These are phyloP conservation scores for Crax fasciolata DNA, from an alignment of 2,797 vertebrate species.

Conservation along the genomic window DNA sequence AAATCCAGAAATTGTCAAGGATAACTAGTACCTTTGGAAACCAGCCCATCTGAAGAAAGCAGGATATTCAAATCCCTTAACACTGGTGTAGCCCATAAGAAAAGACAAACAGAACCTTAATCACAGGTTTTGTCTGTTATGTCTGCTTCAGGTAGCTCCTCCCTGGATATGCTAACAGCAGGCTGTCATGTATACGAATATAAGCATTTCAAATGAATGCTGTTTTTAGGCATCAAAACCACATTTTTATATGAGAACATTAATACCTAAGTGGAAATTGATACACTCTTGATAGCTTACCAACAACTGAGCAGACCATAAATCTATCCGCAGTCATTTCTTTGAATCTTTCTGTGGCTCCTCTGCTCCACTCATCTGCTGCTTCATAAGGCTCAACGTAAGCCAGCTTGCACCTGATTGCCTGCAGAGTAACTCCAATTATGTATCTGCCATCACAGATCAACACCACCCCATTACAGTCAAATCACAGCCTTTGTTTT, in stretches of 20 bases:
- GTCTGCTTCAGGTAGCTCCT: neutral
- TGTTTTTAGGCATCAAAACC: neutral
- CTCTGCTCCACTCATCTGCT: constrained; percentile 83
- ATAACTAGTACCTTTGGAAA: neutral
- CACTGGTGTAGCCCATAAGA: neutral
- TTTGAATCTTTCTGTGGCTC: constrained; percentile 86
- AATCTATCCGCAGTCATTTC: constrained; percentile 85
- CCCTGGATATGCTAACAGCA: neutral
- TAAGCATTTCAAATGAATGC: neutral
- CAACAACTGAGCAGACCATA: constrained; percentile 82
- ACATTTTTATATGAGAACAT: neutral
- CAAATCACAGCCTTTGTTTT: neutral
- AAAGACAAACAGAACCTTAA: neutral
- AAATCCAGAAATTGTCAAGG: neutral
- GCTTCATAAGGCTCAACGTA: constrained; percentile 83
- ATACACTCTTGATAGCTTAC: constrained; percentile 71
- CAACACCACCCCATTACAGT: neutral
- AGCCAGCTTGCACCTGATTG: constrained; percentile 88
- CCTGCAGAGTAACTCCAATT: constrained; percentile 80
- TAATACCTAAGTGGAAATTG: neutral
- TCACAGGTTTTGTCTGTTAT: neutral
- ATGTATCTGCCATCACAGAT: neutral
- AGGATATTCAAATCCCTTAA: neutral
- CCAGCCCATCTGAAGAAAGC: neutral
- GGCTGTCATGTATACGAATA: accelerated